phyloP scores from a whole-genome alignment of 2,797 vertebrate species.

The Tachyglossus aculeatus region DNA sequence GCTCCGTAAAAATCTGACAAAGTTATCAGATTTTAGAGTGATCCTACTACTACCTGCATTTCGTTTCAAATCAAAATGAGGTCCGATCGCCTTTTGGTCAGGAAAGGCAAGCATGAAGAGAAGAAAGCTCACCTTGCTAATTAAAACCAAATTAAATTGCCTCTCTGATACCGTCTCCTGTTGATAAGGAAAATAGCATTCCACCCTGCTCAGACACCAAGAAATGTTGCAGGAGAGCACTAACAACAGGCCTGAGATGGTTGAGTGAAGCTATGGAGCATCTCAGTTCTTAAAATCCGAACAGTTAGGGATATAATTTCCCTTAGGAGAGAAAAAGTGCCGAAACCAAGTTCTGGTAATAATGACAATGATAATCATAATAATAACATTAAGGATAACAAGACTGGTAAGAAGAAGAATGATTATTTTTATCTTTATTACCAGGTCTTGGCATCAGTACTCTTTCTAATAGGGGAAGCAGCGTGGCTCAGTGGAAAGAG shows the following conservation, averaged over 20 bases:
- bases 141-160: constrained; percentile 50
- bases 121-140: constrained; percentile 38
- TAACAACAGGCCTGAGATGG: background rate
- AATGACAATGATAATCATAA: too few species aligned
- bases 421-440: background rate
- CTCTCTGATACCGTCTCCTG: constrained; percentile 29
- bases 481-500: too few species aligned
- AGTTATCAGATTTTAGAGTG: constrained; percentile 49
- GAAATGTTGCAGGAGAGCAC: background rate
- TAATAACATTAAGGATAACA: too few species aligned
- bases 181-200: constrained; percentile 34
- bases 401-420: too few species aligned
- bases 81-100: constrained; percentile 36
- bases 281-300: constrained; percentile 14
- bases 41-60: constrained; percentile 52
- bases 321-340: background rate
- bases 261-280: constrained; percentile 21
- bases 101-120: constrained; percentile 40
- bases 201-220: constrained; percentile 44
- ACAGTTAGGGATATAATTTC: background rate
- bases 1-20: constrained; percentile 29
- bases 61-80: constrained; percentile 52
- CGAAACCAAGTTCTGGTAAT: too few species aligned
- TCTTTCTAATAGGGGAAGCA: too few species aligned
- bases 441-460: too few species aligned